These are phyloP conservation scores for Betta splendens DNA, from an alignment of 2,797 vertebrate species.

Conservation along the genomic window DNA sequence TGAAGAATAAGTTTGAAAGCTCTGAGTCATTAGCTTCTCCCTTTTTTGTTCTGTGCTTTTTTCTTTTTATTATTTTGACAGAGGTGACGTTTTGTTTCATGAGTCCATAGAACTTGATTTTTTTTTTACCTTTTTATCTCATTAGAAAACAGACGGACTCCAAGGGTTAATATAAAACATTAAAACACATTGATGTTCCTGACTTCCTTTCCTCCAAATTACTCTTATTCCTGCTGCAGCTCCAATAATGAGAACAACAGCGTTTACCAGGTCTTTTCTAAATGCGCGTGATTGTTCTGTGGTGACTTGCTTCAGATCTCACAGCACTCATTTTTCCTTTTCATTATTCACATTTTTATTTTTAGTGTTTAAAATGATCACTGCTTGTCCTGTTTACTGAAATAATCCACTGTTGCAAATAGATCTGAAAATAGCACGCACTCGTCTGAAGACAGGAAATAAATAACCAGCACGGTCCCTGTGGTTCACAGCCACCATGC, in stretches of 20 bases:
- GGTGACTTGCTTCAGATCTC: neutral
- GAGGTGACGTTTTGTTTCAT: neutral
- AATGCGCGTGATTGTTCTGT: neutral
- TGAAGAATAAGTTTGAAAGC: neutral
- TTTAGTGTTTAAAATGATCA: constrained; percentile 4
- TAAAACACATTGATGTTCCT: neutral
- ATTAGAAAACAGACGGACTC: neutral
- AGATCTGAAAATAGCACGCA: neutral
- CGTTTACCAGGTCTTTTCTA: neutral
- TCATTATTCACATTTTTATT: neutral
- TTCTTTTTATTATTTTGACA: neutral
- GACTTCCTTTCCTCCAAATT: neutral
- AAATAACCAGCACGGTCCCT: too few relatives aligned
- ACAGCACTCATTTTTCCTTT: neutral
- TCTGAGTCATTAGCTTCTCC: neutral
- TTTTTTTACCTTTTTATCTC: neutral
- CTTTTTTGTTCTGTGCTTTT: neutral
- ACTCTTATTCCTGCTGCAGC: neutral
- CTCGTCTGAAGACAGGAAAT: neutral
- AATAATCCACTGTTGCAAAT: neutral
- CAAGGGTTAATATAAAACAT: neutral
- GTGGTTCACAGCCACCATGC: too few relatives aligned
- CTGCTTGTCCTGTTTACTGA: neutral
- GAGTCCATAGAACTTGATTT: too few relatives aligned
- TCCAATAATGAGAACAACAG: neutral